Base-by-base conservation (phyloP, 2,888 invertebrate species). In the Chouioia cunea region DNA sequence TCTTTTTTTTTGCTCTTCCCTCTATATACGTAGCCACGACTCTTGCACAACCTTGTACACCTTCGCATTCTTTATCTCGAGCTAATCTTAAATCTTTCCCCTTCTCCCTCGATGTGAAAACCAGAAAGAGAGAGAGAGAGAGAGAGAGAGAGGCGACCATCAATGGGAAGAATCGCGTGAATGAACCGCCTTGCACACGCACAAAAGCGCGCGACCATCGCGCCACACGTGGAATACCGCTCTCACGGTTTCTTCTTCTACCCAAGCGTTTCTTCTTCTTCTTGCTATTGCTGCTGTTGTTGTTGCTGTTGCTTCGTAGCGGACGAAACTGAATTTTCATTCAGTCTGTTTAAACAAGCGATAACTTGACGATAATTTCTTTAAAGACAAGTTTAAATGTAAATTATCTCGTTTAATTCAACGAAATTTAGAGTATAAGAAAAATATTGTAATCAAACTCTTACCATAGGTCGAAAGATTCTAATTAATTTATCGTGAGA, bases 121-220 rank as follows among this genome's bases (percentile, higher is more conserved):
- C 65, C 65, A 68, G 73, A 60, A 57, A 67, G 59, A 58, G 70
- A 65, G 65, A 36, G 67, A 72, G 74, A 73, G 70, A 70, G 65
- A 74, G 71, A 74, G 75, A 69, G 63, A 73, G 71, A 72, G 74
- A 74, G 75, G 68, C 75, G 73, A 70, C 77, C 83, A 84, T 85
- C 84, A 85, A 85, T 85, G 85, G 78, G 75, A 79, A 79, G 81
- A 79, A 77, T 78, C 80, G 81, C 82, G 83, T 83, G 84, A 84
- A 85, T 84, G 84, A 84, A 84, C 81, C 73, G 67, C 57, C 62
- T 44, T 50, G 57, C 76, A 47, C 15, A 43, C 74, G 76, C 79
- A 80, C 80, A 80, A 78, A 79, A 65, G 20, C 54, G 20, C 70
- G 62, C 67, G 73, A 48, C 70, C 64, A 47, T 60, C 76, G 68